phyloP scores from a whole-genome alignment of 2,888 invertebrate species.

The Operophtera brumata region DNA sequence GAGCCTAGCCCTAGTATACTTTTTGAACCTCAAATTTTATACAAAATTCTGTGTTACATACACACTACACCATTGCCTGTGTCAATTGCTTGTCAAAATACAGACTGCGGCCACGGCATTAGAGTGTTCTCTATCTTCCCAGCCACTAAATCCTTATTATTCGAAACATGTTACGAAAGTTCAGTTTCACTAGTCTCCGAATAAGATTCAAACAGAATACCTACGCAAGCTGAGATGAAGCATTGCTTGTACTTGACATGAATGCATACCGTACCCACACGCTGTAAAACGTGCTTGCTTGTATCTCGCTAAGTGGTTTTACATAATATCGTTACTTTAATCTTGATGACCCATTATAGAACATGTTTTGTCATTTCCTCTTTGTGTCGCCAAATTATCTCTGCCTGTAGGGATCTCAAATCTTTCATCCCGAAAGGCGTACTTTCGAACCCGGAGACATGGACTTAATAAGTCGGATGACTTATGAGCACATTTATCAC shows the following conservation, averaged over 20 bases:
- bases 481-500: conserved; percentile 18
- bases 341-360: conserved; percentile 30
- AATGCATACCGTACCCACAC: conserved; percentile 25
- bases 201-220: conserved; percentile 21
- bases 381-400: conserved; percentile 12
- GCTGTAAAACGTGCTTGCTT: conserved; percentile 27
- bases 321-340: conserved; percentile 33
- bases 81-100: too few species aligned
- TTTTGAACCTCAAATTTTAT: too few species aligned
- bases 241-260: conserved; percentile 28
- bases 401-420: conserved; percentile 6
- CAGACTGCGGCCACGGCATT: too few species aligned
- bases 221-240: conserved; percentile 19
- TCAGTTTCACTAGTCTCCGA: conserved; percentile 12
- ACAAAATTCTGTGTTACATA: too few species aligned
- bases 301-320: conserved; percentile 27
- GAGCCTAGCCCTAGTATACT: too few species aligned
- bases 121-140: neutral
- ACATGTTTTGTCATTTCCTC: conserved; percentile 30
- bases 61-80: too few species aligned
- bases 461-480: conserved; percentile 11
- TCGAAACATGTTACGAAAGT: conserved; percentile 9
- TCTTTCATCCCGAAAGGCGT: conserved; percentile 9
- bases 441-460: conserved; percentile 9
- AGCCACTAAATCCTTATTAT: neutral